Evolutionary conservation across 2,888 invertebrate species (phyloP), one percentile per base, ranked within the genome.

Genomic region (Octodonta nipae): DNA sequence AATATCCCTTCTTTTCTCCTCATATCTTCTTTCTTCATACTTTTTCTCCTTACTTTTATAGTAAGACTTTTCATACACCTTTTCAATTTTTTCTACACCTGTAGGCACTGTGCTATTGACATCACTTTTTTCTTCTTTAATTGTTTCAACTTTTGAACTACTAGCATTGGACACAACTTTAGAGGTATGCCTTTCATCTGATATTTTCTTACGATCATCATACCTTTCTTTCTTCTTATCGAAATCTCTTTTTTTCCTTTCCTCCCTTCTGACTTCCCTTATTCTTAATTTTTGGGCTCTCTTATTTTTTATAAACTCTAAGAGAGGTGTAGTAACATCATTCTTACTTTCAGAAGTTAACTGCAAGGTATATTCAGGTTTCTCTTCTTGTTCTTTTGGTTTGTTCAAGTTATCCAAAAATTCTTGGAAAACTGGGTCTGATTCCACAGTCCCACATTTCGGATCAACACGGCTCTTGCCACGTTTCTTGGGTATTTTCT

Each of bases 371-470:
- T 57, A 63, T 45, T 63, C 63, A 4, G 61, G 60, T 45, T 63
- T 63, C 33, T 58, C 58, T 24, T 57, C 56, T 34, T 49, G 52
- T 34, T 54, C 57, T n/a, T 54, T 47, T 27, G 57, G 56, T 43
- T 60, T 56, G 30, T 59, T 60, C 13, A 62, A 42, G 10, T 51
- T 75, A 48, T 86, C 84, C 17, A 91, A 54, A 57, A 93, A 93
- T 45, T 79, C 81, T 40, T 78, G 67, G 56, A 79, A 95, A 47
- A 84, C 76, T 2, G 81, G 71, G 60, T 95, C 93, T 50, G 75
- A 71, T 49, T 88, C 87, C 36, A 92, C 79, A 1, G 83, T 83
- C 27, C 78, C 81, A 54, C 78, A 77, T 64, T 89, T 89, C 1
- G 78, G 73, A 58, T 91, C 89, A 41, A 77, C 75, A 46, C 84